phyloP scores from a whole-genome alignment of 2,888 invertebrate species.

The Oxycera nigricornis region DNA sequence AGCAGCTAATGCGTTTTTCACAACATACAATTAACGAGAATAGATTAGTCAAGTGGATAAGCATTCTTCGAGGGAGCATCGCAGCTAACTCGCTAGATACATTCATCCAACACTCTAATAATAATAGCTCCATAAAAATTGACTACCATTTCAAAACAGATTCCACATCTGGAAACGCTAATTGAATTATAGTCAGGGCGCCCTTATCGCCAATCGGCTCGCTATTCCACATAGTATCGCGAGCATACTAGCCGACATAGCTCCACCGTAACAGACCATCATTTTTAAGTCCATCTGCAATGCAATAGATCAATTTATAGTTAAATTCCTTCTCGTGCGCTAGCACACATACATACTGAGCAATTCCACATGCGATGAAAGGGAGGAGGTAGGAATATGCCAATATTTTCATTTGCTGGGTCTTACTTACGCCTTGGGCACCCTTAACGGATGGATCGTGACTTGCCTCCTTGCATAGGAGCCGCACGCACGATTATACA shows the following conservation, averaged over 20 bases:
- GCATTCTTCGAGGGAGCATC: background rate
- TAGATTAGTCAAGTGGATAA: background rate
- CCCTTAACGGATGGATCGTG: background rate
- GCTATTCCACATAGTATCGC: background rate
- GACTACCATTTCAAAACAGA: background rate
- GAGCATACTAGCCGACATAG: background rate
- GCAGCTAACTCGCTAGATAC: background rate
- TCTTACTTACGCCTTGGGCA: background rate
- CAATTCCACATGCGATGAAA: background rate
- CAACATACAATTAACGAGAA: constrained; percentile 16
- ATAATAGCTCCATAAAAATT: background rate
- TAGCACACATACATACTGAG: background rate
- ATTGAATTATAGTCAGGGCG: constrained; percentile 17
- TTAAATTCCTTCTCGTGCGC: background rate
- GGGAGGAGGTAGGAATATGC: background rate
- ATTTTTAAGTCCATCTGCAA: background rate
- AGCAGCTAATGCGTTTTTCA: constrained; percentile 3
- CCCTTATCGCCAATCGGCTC: constrained; percentile 4
- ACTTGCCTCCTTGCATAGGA: background rate
- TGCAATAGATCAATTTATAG: constrained; percentile 2
- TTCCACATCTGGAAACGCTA: constrained; percentile 22
- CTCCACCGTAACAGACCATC: background rate
- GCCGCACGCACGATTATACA: background rate
- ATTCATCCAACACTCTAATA: background rate
- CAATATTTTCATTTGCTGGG: background rate